Conservation (phyloP, 2,888 invertebrate species). For the Beris chalybata region DNA sequence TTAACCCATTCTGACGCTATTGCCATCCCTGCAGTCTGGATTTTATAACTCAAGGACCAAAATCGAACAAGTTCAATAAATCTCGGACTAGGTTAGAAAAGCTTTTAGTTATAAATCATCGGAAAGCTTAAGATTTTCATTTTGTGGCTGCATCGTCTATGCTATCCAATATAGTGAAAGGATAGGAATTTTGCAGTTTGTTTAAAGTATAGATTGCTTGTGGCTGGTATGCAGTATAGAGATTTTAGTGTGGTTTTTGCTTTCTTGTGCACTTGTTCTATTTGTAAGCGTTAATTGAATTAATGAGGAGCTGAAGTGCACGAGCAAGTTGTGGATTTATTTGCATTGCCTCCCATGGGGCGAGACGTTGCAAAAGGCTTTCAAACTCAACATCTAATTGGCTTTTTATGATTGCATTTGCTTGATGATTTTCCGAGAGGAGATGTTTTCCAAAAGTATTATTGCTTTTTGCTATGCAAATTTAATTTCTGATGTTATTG, state of each 20-base stretch:
- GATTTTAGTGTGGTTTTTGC: background rate
- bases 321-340: constrained; percentile 6
- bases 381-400: background rate
- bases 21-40: background rate
- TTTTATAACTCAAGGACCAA: background rate
- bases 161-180: background rate
- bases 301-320: constrained; percentile 4
- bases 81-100: background rate
- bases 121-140: constrained; percentile 6
- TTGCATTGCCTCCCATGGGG: background rate
- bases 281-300: constrained; percentile 10
- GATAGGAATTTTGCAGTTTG: no score
- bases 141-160: background rate
- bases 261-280: background rate
- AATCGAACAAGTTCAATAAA: constrained; percentile 8
- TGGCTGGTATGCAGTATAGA: no score
- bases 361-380: background rate
- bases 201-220: no score
- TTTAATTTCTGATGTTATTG: no score
- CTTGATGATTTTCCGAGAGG: background rate
- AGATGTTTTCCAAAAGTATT: no score
- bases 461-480: no score
- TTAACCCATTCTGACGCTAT: background rate
- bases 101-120: constrained; percentile 1
- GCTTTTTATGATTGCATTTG: background rate